phyloP scores from a whole-genome alignment of 2,113 vertebrate genomes.

The Porphyrio hochstetteri region DNA sequence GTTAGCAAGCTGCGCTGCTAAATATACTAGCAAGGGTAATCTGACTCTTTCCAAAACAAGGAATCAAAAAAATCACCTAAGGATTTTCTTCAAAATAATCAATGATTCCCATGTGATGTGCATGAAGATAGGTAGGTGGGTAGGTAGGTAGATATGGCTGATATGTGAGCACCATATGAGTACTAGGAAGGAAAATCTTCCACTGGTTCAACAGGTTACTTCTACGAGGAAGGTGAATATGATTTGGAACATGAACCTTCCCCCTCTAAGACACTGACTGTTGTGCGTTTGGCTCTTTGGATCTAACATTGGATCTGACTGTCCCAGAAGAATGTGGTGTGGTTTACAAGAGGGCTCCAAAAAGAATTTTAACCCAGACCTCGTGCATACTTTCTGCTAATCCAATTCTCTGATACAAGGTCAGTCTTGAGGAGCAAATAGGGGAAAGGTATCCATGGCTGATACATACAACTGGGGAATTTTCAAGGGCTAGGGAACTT shows the following conservation, averaged over 20 bases:
- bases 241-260: neutral
- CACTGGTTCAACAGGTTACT: neutral
- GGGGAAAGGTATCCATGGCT: neutral
- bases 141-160: neutral
- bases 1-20: conserved; percentile 5
- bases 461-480: neutral
- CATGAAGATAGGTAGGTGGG: neutral
- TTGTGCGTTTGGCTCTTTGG: neutral
- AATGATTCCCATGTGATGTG: neutral
- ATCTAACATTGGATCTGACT: neutral
- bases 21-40: neutral
- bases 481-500: neutral
- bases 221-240: neutral
- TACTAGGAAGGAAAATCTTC: neutral
- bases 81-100: conserved; percentile 18
- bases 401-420: neutral
- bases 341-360: neutral
- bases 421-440: neutral
- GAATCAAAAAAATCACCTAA: neutral
- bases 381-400: neutral
- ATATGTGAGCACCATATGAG: neutral
- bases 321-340: neutral
- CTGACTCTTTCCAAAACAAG: neutral
- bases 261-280: neutral
- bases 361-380: neutral